Evolutionary conservation across 2,797 vertebrate species (phyloP).

Genomic region (Lates japonicus): DNA sequence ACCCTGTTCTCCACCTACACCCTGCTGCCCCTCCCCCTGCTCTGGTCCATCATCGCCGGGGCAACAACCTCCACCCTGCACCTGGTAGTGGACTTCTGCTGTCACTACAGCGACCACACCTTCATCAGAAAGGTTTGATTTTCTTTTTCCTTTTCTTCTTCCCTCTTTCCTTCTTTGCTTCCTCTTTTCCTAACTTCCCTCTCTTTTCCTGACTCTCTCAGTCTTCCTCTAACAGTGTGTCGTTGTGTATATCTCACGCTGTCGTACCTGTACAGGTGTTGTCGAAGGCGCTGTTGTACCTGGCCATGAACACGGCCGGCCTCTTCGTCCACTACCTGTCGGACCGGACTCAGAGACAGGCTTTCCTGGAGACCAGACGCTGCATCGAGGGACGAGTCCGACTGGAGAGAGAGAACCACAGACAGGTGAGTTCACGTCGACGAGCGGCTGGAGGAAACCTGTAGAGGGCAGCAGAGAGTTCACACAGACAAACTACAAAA

Average conservation of each 20-base stretch:
- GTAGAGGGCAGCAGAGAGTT: too few species aligned
- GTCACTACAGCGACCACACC: conserved; percentile 37
- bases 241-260: background rate
- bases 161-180: too few species aligned
- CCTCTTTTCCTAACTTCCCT: background rate
- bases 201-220: background rate
- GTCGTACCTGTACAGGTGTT: conserved; percentile 42
- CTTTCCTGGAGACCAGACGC: conserved; percentile 61
- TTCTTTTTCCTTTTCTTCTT: background rate
- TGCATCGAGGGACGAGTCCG: conserved; percentile 66
- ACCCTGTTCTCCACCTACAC: conserved; percentile 80
- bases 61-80: conserved; percentile 69
- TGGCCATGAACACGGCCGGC: conserved; percentile 60
- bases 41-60: conserved; percentile 77
- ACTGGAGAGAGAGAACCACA: conserved; percentile 65
- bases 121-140: conserved; percentile 42
- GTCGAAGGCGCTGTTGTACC: conserved; percentile 49
- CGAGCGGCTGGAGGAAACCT: too few species aligned
- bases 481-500: too few species aligned
- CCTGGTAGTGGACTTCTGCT: conserved; percentile 64
- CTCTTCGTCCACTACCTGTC: conserved; percentile 68
- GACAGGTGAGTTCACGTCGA: conserved; percentile 43
- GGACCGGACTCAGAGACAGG: conserved; percentile 57
- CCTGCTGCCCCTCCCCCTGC: conserved; percentile 76
- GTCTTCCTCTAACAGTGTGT: background rate